A percentile compares a stretch with the other conserved stretches of the same genome.
These are phyloP conservation scores for Brienomyrus brachyistius DNA, from an alignment of 2,113 vertebrate species.

Conservation along the genomic window DNA sequence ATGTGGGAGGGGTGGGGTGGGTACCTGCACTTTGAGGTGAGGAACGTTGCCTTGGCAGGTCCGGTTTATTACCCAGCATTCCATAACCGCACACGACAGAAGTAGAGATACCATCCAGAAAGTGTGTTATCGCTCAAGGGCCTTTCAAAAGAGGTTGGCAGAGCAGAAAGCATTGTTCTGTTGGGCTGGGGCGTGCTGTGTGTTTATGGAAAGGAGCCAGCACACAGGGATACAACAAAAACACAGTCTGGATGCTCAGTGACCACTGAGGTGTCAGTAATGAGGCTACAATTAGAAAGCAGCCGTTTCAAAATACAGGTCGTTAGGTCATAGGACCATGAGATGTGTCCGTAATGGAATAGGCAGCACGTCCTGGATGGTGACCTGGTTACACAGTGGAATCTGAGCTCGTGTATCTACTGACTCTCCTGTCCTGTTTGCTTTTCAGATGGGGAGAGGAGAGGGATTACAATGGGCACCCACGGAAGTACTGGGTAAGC, in stretches of 20 bases:
- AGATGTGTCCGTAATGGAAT: not conserved
- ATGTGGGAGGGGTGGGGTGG: constrained; percentile 27
- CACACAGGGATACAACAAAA: not conserved
- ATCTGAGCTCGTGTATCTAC: not conserved
- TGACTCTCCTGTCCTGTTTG: not conserved
- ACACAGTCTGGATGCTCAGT: not conserved
- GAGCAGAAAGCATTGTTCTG: constrained; percentile 16
- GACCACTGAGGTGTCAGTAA: not conserved
- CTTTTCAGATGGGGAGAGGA: constrained; percentile 85
- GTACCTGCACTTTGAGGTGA: constrained; percentile 25
- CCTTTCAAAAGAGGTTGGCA: constrained; percentile 51
- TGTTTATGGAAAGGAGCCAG: constrained; percentile 32
- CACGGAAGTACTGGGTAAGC: constrained; percentile 87
- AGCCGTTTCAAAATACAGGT: not conserved
- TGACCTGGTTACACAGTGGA: not conserved
- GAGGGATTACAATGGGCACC: constrained; percentile 60
- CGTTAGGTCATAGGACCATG: not conserved
- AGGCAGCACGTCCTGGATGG: not conserved
- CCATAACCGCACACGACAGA: constrained; percentile 43
- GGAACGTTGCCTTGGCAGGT: constrained; percentile 28
- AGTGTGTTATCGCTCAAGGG: constrained; percentile 35
- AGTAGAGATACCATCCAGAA: constrained; percentile 34
- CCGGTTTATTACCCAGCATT: constrained; percentile 44
- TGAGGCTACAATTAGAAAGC: not conserved
- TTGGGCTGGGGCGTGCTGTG: constrained; percentile 34